phyloP scores from a whole-genome alignment of 2,113 vertebrate species.

The Mandrillus leucophaeus region DNA sequence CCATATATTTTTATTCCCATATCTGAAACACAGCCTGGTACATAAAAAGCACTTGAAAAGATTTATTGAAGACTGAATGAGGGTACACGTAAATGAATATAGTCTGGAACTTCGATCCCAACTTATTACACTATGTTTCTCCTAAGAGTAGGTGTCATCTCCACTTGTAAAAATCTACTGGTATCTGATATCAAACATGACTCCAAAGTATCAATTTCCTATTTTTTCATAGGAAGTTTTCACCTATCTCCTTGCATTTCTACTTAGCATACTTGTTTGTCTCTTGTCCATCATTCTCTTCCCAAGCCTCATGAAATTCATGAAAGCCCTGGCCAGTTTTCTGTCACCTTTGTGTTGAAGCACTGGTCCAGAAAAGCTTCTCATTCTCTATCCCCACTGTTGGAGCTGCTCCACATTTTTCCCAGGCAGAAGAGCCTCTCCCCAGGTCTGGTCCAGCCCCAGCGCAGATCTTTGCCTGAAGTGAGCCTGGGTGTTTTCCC shows the following conservation, averaged over 20 bases:
- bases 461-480: not conserved
- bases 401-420: not conserved
- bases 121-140: not conserved
- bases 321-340: not conserved
- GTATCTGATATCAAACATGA: not conserved
- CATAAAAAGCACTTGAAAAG: not conserved
- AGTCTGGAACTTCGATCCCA: not conserved
- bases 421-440: not conserved
- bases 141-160: not conserved
- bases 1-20: not conserved
- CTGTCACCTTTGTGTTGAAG: not conserved
- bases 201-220: not conserved
- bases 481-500: not conserved
- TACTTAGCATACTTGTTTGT: not conserved
- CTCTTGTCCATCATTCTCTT: not conserved
- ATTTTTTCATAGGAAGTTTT: not conserved
- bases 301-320: not conserved
- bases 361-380: not conserved
- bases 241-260: not conserved
- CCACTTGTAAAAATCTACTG: not conserved
- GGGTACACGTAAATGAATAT: not conserved
- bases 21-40: not conserved
- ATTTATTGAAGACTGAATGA: not conserved
- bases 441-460: not conserved
- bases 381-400: fast-evolving